Base-by-base conservation (phyloP, 2,888 invertebrate genomes). In the Electrophaes corylata region DNA sequence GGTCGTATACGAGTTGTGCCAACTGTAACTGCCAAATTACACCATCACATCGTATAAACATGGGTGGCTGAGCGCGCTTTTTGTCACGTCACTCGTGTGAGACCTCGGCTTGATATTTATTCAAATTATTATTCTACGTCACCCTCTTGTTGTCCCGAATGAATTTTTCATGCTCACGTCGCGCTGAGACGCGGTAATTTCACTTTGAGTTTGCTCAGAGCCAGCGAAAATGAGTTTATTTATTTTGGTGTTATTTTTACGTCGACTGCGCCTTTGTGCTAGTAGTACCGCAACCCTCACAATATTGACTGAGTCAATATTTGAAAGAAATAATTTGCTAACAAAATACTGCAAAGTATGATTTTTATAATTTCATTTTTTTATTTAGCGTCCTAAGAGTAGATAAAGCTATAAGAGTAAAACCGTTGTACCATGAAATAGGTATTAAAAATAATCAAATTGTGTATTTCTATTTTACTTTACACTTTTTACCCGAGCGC, bases 81-180 rank as follows among this genome's bases (percentile, higher is more conserved):
- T 87, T 87, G 89, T 89, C 88, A 84, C 81, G 81, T 85, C 85
- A 83, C 79, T 71, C 75, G 81, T 79, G 75, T 81, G 83, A 76
- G 75, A 73, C 57, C 58, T 59, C 57, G 61, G 53, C 83, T 83
- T 86, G 80, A 88, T 89, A 88, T 91, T 90, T 91, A 91, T 91
- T 91, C 87, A 91, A 91, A 90, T 91, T 88, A 88, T 90, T 84
- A 86, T 83, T 84, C 84, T 78, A 76, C 82, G 79, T 77, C 88
- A 81, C 89, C 86, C 89, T 84, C 86, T 84, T 85, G 87, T 88
- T 83, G 84, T 82, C 76, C 73, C 76, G 79, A 84, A 91, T 91
- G 90, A 91, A 91, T 91, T 91, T 91, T 91, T 91, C 90, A 91
- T 90, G 84, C 85, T 81, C 86, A 88, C 87, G 84, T 81, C 83